Evolutionary conservation across 2,797 vertebrate genomes (phyloP).

Genomic region (Sylvia borin): DNA sequence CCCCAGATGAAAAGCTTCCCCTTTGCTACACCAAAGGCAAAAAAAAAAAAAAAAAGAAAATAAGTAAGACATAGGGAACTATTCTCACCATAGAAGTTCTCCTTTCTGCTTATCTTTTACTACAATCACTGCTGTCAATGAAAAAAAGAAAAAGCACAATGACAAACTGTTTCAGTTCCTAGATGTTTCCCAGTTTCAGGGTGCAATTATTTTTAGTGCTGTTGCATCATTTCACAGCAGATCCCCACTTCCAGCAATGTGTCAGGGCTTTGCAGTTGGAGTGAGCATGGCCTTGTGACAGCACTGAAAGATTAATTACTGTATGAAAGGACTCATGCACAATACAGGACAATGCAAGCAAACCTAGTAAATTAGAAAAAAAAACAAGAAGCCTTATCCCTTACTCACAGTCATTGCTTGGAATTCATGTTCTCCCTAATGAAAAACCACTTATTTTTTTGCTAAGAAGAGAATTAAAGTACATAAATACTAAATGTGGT

Average conservation of each 20-base stretch:
- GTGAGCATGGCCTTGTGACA: not conserved
- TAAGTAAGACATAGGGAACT: not conserved
- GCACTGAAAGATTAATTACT: not conserved
- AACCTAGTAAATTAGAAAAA: not conserved
- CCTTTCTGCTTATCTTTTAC: not conserved
- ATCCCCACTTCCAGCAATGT: not conserved
- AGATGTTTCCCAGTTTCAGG: not conserved
- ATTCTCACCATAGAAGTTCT: slow-evolving; percentile 17
- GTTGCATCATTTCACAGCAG: slow-evolving; percentile 25
- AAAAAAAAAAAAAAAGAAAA: not conserved
- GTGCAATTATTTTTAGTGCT: slow-evolving; percentile 40
- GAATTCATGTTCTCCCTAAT: not conserved
- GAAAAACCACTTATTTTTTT: not conserved
- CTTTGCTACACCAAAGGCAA: slow-evolving; percentile 47
- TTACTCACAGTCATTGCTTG: not conserved
- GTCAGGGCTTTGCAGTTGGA: slow-evolving; percentile 6
- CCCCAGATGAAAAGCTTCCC: slow-evolving; percentile 56
- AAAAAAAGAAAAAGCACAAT: not conserved
- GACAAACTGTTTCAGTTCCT: not conserved
- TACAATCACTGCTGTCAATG: not conserved
- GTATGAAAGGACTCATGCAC: not conserved
- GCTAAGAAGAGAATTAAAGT: not conserved
- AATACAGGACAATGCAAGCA: not conserved
- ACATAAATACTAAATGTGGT: not conserved
- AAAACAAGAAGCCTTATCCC: not conserved